Evolutionary conservation across 2,797 vertebrate genomes (phyloP), one percentile per base, ranked within the genome.

Genomic region (Enteromius unitaeniatus): DNA sequence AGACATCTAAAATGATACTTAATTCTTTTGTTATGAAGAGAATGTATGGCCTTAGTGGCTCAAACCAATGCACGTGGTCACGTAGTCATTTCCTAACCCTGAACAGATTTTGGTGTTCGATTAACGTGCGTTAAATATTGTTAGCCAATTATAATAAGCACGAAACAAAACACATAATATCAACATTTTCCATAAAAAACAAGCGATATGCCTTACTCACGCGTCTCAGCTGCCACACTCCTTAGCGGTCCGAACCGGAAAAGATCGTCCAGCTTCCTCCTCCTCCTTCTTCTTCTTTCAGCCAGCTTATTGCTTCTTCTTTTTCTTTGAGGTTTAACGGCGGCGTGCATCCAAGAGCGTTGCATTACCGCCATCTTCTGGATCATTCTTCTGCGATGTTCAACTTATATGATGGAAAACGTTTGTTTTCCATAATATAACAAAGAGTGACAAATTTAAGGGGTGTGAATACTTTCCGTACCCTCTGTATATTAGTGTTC

Each of bases 211-310:
- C 84, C 58, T 8, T 1, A 94, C 95, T 94, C 91, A 95, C 94
- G 93, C 88, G 88, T 91, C 86, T 92, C 89, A 17, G 92, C 88
- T 84, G 89, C 81, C 86, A 82, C 88, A 86, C 58, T 86, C 91
- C 90, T 90, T 92, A 89, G 91, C 92, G 88, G 90, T 88, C 92
- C 87, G 85, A 92, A 91, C 93, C 91, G 92, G 93, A 93, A 95
- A 94, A 95, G 94, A 93, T 90, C 94, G 92, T 92, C 40, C 8
- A 7, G 40, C 8, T 40, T 40, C 40, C 40, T 40, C 40, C 40
- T 34, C 34, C 34, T 34, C 34, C n/a, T n/a, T n/a, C 34, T 34
- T 5, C 34, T 34, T 34, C 34, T 34, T 34, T 34, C 34, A 34
- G 34, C 3, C 34, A 4, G 28, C 28, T 31, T 2, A 6, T 5